These are phyloP conservation scores for Agrotis puta DNA, from an alignment of 2,888 invertebrate genomes.

Conservation along the genomic window DNA sequence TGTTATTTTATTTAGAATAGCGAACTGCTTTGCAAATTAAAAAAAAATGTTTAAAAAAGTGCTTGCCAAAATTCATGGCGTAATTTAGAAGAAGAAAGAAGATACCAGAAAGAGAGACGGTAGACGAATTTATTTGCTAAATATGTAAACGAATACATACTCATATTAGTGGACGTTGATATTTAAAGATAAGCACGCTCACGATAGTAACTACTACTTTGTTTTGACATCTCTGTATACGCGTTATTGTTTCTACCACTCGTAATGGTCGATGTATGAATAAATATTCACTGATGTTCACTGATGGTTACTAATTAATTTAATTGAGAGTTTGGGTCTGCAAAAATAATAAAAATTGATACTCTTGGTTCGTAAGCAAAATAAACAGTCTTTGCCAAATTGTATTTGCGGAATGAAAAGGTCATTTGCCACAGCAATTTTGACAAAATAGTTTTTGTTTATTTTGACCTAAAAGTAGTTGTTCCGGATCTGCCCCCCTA, in stretches of 20 bases:
- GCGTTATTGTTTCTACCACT: slow-evolving; percentile 24
- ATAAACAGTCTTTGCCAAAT: neutral
- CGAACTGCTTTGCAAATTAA: no score
- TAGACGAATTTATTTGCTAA: neutral
- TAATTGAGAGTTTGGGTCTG: slow-evolving; percentile 1
- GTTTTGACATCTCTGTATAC: slow-evolving; percentile 22
- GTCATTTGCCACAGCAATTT: no score
- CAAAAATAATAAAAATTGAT: neutral
- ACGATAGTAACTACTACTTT: slow-evolving; percentile 6
- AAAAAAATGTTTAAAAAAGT: neutral
- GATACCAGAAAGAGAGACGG: neutral
- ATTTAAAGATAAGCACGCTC: slow-evolving; percentile 3
- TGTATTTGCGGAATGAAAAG: no score
- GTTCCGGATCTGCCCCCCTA: no score
- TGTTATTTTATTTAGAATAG: no score
- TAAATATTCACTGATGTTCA: slow-evolving; percentile 14
- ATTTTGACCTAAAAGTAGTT: no score
- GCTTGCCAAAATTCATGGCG: neutral
- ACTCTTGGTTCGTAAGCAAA: neutral
- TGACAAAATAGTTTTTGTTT: no score
- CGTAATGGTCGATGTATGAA: neutral
- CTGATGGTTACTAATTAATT: slow-evolving; percentile 10
- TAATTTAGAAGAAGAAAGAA: neutral
- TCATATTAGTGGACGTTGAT: neutral
- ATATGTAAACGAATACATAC: neutral